Conservation (phyloP, 2,888 invertebrate genomes). For the Nymphalis urticae region DNA sequence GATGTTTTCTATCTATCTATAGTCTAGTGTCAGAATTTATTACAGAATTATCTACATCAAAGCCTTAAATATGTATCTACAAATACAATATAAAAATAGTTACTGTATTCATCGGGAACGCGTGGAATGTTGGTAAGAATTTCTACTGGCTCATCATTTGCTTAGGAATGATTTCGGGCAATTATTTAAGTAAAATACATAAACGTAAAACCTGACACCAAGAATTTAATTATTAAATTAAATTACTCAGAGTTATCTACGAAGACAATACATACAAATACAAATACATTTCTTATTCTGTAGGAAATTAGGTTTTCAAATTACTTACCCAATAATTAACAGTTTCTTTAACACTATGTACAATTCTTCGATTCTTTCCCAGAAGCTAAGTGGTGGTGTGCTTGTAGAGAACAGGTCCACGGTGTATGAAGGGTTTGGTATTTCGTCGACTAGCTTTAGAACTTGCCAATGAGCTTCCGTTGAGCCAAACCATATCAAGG, state of each 20-base stretch:
- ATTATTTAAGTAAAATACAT: background rate
- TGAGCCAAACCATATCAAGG: slow-evolving; percentile 60
- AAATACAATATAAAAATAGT: no score
- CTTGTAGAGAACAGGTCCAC: slow-evolving; percentile 53
- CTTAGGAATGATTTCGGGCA: background rate
- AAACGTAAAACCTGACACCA: no score
- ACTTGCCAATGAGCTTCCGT: slow-evolving; percentile 62
- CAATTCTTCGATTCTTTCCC: slow-evolving; percentile 50
- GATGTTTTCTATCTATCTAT: background rate
- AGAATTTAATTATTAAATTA: no score
- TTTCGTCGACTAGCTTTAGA: slow-evolving; percentile 55
- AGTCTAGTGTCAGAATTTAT: no score
- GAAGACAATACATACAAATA: no score
- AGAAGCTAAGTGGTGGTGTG: slow-evolving; percentile 52
- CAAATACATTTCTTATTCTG: no score
- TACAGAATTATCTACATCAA: no score
- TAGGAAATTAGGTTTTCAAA: no score
- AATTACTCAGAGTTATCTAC: no score
- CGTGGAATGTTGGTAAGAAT: no score
- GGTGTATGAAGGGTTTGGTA: slow-evolving; percentile 59
- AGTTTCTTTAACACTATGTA: slow-evolving; percentile 49
- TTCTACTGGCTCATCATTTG: no score
- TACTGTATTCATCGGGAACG: background rate
- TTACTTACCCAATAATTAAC: slow-evolving; percentile 49
- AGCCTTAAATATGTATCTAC: no score